Conservation (phyloP, 2,888 invertebrate genomes). For the Drosophila dives region DNA sequence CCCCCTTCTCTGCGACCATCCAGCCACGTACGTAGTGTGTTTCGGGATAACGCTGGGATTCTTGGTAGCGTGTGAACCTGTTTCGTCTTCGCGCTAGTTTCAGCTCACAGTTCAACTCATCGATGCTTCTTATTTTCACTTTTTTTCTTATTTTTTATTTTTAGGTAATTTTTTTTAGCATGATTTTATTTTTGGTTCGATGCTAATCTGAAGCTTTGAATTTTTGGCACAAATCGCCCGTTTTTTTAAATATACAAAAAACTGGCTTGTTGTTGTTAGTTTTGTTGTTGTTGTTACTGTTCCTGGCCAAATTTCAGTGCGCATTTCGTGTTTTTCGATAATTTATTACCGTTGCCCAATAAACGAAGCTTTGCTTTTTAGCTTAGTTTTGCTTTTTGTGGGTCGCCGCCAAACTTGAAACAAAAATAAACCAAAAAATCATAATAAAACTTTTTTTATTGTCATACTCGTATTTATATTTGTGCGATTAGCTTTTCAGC, state of each 20-base stretch:
- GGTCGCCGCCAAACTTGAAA: constrained; percentile 27
- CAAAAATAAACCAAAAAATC: constrained; percentile 7
- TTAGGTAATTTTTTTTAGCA: constrained; percentile 48
- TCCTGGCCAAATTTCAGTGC: constrained; percentile 64
- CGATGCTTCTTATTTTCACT: constrained; percentile 41
- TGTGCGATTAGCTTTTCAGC: constrained; percentile 68
- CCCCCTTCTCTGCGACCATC: constrained; percentile 20
- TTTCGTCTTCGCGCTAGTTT: constrained; percentile 51
- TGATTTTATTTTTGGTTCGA: constrained; percentile 65
- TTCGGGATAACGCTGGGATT: constrained; percentile 38
- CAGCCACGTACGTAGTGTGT: constrained; percentile 17
- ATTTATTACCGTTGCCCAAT: constrained; percentile 79
- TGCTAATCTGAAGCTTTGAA: constrained; percentile 63
- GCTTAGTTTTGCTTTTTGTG: constrained; percentile 43
- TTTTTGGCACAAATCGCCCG: constrained; percentile 64
- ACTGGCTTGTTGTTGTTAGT: constrained; percentile 33
- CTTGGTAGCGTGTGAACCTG: constrained; percentile 75
- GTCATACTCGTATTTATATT: constrained; percentile 69
- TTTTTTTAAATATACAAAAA: constrained; percentile 62
- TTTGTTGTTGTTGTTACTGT: constrained; percentile 39
- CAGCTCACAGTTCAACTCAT: constrained; percentile 23
- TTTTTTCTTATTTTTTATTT: constrained; percentile 15
- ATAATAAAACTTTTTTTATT: constrained; percentile 64
- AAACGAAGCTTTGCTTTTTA: constrained; percentile 53
- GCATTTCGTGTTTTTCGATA: constrained; percentile 77